phyloP scores from a whole-genome alignment of 2,888 invertebrate genomes.

The Drosophila setosimentum region DNA sequence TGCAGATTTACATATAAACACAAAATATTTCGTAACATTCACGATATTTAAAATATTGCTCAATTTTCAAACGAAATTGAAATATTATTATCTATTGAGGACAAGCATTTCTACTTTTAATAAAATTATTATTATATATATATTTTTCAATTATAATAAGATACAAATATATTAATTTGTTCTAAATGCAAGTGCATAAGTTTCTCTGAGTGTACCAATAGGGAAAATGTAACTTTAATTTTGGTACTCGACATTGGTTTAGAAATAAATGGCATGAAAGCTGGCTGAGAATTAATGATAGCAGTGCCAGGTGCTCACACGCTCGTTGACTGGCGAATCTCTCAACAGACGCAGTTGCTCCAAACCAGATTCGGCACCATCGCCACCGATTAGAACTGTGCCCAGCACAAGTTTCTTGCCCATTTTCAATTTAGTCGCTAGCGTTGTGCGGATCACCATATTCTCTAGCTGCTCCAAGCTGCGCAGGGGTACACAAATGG shows the following conservation, averaged over 20 bases:
- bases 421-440: constrained; percentile 84
- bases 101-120: neutral
- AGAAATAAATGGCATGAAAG: constrained; percentile 35
- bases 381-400: constrained; percentile 78
- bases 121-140: neutral
- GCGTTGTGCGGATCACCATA: constrained; percentile 81
- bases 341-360: constrained; percentile 80
- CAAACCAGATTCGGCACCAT: constrained; percentile 63
- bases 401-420: constrained; percentile 84
- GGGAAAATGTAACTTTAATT: constrained; percentile 7
- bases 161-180: neutral
- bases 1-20: neutral
- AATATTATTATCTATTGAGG: neutral
- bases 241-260: constrained; percentile 17
- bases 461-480: constrained; percentile 78
- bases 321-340: constrained; percentile 75
- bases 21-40: neutral
- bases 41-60: neutral
- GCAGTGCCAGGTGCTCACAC: constrained; percentile 84
- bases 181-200: neutral
- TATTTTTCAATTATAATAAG: neutral
- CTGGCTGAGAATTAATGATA: constrained; percentile 71
- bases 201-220: neutral
- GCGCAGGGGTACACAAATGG: constrained; percentile 79
- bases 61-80: neutral